Percentiles rank a stretch among this genome's conserved stretches.
Evolutionary conservation across 2,797 vertebrate species (phyloP).

Genomic region (Acrocephalus scirpaceus): DNA sequence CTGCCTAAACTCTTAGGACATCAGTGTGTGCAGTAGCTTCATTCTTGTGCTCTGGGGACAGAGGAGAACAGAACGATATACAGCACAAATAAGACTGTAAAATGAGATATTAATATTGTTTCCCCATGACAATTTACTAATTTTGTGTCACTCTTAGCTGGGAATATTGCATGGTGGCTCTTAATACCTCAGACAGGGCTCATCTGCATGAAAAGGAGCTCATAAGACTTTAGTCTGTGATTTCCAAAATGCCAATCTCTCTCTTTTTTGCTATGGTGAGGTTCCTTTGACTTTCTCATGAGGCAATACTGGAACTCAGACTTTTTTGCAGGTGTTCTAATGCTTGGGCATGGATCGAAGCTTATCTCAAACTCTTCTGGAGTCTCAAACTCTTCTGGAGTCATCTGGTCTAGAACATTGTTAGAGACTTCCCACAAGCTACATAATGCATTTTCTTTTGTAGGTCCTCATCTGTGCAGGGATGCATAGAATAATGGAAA

Average conservation of each 20-base stretch:
- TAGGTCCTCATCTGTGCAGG: not conserved
- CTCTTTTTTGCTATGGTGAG: not conserved
- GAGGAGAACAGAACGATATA: not conserved
- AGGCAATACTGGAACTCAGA: not conserved
- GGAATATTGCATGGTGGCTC: not conserved
- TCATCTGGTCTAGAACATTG: not conserved
- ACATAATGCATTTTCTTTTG: not conserved
- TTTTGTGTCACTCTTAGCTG: not conserved
- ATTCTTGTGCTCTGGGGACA: not conserved
- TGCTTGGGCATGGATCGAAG: not conserved
- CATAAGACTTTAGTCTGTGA: not conserved
- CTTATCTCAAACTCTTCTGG: not conserved
- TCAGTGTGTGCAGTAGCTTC: not conserved
- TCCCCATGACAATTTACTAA: not conserved
- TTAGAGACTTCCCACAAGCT: not conserved
- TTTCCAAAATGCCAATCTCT: not conserved
- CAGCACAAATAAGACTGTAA: not conserved
- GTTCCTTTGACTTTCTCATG: not conserved
- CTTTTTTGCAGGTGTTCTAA: not conserved
- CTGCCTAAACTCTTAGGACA: not conserved
- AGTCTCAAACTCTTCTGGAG: not conserved
- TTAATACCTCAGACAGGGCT: not conserved
- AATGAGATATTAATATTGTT: not conserved
- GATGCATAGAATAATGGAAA: not conserved
- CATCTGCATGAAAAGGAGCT: not conserved